A percentile compares a stretch with the other conserved stretches of the same genome.
These are phyloP conservation scores for Apostichopus californicus DNA, from an alignment of 35 echinoderm and acorn worm genomes.

Conservation along the genomic window DNA sequence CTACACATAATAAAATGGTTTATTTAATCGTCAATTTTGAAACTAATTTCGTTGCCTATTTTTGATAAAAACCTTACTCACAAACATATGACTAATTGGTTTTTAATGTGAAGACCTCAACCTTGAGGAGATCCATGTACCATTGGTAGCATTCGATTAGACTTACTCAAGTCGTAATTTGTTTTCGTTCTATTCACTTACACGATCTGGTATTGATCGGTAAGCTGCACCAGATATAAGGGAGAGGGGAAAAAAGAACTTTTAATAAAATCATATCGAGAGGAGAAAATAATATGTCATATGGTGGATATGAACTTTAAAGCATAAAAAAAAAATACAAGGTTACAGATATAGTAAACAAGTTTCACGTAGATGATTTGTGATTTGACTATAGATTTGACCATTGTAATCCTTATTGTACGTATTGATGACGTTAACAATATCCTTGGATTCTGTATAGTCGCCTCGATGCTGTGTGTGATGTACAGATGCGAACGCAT, in stretches of 20 bases:
- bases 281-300: background rate
- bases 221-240: background rate
- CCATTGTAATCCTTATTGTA: background rate
- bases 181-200: background rate
- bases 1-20: too few relatives aligned
- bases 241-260: background rate
- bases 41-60: too few relatives aligned
- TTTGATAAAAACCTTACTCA: too few relatives aligned
- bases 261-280: background rate
- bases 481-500: too few relatives aligned
- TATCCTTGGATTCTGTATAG: background rate
- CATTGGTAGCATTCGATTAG: conserved; percentile 8
- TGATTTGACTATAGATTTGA: background rate
- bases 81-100: background rate
- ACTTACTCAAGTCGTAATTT: conserved; percentile 20
- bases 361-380: background rate
- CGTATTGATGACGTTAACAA: background rate
- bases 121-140: conserved; percentile 3
- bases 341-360: background rate
- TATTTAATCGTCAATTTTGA: too few relatives aligned
- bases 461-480: background rate
- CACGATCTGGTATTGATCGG: background rate
- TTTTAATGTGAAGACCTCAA: conserved; percentile 2
- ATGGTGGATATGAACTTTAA: background rate
- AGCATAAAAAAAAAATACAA: background rate